Percentiles rank a stretch among this genome's conserved stretches.
phyloP scores from a whole-genome alignment of 2,797 vertebrate genomes.

The Rhincodon typus region DNA sequence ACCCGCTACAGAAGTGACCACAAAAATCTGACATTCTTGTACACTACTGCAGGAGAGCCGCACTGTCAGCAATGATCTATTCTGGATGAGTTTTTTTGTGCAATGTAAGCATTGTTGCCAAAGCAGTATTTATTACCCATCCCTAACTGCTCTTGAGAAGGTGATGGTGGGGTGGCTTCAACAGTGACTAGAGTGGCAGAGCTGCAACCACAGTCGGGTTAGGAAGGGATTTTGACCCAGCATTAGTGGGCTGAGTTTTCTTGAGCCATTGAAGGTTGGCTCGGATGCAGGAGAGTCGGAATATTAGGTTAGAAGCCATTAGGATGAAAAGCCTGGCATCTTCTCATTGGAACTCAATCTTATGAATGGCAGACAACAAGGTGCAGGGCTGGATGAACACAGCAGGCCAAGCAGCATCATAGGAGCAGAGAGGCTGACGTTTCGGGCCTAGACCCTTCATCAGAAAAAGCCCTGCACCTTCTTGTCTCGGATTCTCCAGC shows the following conservation, averaged over 20 bases:
- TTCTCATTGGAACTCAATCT: not conserved
- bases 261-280: not conserved
- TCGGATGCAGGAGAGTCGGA: not conserved
- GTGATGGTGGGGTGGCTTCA: not conserved
- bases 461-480: too few relatives aligned
- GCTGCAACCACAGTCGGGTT: not conserved
- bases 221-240: not conserved
- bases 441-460: too few relatives aligned
- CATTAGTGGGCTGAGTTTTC: not conserved
- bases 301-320: not conserved
- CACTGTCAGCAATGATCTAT: not conserved
- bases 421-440: too few relatives aligned
- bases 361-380: not conserved
- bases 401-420: too few relatives aligned
- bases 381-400: too few relatives aligned
- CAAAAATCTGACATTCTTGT: not conserved
- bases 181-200: too few relatives aligned
- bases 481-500: too few relatives aligned
- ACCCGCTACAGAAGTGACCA: not conserved
- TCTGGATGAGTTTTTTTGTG: not conserved
- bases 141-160: not conserved
- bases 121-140: not conserved
- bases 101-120: not conserved
- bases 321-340: not conserved
- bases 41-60: not conserved